These are phyloP conservation scores for Platypus cylindrus DNA, from an alignment of 2,888 invertebrate species.

Conservation along the genomic window DNA sequence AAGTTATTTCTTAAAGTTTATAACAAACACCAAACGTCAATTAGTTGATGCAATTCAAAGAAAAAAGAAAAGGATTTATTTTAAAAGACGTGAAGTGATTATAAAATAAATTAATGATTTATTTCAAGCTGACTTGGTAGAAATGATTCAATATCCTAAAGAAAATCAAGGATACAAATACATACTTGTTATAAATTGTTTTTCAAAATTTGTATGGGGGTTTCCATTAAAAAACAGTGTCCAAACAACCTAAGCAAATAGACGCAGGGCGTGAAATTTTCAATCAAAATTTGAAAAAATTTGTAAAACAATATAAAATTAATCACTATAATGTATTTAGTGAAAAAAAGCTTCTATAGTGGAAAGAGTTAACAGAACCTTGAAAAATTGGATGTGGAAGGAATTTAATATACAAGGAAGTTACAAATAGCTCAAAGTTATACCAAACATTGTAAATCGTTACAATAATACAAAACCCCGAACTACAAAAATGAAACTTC, in stretches of 20 bases:
- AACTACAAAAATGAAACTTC: too few relatives aligned
- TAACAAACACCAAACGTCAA: not conserved
- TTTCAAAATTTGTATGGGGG: slow-evolving; percentile 1
- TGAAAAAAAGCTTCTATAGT: slow-evolving; percentile 2
- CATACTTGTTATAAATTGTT: not conserved
- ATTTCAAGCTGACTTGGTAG: too few relatives aligned
- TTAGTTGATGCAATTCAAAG: not conserved
- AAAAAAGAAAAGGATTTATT: not conserved
- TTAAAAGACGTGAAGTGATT: not conserved
- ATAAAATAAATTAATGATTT: too few relatives aligned
- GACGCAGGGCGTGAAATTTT: not conserved
- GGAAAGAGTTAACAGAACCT: slow-evolving; percentile 10
- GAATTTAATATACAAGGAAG: slow-evolving; percentile 19
- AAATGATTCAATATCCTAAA: not conserved
- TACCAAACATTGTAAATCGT: slow-evolving; percentile 8
- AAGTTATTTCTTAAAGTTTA: not conserved
- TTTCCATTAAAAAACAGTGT: not conserved
- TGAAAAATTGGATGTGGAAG: slow-evolving; percentile 16
- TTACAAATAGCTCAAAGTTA: slow-evolving; percentile 16
- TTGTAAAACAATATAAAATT: not conserved
- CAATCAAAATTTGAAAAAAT: not conserved
- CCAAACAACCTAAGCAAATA: not conserved
- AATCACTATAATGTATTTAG: too few relatives aligned
- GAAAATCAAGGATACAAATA: not conserved
- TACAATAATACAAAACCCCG: too few relatives aligned